Percentiles rank a stretch among this genome's conserved stretches.
Conservation (phyloP, 2,113 vertebrate genomes). For the Benitochromis conjunctus region DNA sequence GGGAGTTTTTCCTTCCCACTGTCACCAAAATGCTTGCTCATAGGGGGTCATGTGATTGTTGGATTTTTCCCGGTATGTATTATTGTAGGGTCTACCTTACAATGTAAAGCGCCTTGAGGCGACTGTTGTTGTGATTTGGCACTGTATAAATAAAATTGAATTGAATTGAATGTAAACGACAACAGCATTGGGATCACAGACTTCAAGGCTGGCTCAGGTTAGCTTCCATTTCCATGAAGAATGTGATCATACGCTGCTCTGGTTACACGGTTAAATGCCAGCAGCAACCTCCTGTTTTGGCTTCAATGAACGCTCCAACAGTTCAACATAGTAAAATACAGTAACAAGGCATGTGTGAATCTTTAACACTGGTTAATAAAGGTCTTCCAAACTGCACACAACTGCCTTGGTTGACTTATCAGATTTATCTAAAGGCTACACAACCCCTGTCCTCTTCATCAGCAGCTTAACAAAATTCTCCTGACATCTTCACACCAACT, state of each 20-base stretch:
- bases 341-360: background rate
- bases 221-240: background rate
- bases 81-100: no score
- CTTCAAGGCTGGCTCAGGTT: background rate
- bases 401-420: slow-evolving; percentile 21
- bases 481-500: slow-evolving; percentile 75
- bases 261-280: background rate
- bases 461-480: slow-evolving; percentile 59
- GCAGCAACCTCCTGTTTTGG: background rate
- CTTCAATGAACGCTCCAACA: background rate
- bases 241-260: background rate
- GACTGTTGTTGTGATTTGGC: no score
- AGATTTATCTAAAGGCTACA: slow-evolving; percentile 31
- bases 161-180: background rate
- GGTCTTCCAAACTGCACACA: slow-evolving; percentile 9
- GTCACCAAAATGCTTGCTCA: no score
- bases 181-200: background rate
- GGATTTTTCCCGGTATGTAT: no score
- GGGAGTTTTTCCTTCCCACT: no score
- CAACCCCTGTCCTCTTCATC: slow-evolving; percentile 48
- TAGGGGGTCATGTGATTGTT: no score
- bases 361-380: slow-evolving; percentile 28
- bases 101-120: no score
- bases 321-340: background rate
- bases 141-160: no score